These are phyloP conservation scores for Cheiracanthium punctorium DNA, from an alignment of 2,888 invertebrate genomes.

Conservation along the genomic window DNA sequence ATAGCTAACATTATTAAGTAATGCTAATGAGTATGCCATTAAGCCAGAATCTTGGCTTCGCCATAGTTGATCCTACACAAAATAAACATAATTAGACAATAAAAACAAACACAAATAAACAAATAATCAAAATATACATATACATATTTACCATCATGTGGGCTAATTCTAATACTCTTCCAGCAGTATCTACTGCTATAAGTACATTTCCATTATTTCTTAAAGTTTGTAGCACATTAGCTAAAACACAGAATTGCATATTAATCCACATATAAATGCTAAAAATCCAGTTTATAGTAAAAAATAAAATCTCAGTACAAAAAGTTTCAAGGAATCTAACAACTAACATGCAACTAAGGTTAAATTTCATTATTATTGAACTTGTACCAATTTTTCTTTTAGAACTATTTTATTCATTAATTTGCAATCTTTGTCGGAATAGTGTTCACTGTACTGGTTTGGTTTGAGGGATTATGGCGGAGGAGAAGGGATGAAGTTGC, in stretches of 20 bases:
- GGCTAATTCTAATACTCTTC: constrained; percentile 94
- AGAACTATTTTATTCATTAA: no score
- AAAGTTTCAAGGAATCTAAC: no score
- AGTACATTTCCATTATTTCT: constrained; percentile 96
- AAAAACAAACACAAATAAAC: not conserved
- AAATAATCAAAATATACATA: not conserved
- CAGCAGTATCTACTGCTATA: constrained; percentile 97
- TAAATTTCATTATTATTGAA: no score
- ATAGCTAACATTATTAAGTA: constrained; percentile 97
- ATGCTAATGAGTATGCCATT: constrained; percentile 92
- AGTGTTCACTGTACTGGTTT: no score
- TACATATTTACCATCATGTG: constrained; percentile 84
- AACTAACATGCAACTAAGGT: no score
- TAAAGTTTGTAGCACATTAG: constrained; percentile 94
- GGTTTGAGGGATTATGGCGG: no score
- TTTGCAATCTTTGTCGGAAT: no score
- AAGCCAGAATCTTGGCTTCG: constrained; percentile 96
- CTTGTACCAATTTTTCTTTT: no score
- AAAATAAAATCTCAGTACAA: no score
- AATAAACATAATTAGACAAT: not conserved
- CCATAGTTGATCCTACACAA: constrained; percentile 87
- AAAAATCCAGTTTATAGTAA: no score
- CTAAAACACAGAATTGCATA: constrained; percentile 78
- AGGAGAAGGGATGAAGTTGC: no score
- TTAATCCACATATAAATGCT: not conserved